phyloP scores from a whole-genome alignment of 1,140 invertebrate species.

The Mamestra configurata region DNA sequence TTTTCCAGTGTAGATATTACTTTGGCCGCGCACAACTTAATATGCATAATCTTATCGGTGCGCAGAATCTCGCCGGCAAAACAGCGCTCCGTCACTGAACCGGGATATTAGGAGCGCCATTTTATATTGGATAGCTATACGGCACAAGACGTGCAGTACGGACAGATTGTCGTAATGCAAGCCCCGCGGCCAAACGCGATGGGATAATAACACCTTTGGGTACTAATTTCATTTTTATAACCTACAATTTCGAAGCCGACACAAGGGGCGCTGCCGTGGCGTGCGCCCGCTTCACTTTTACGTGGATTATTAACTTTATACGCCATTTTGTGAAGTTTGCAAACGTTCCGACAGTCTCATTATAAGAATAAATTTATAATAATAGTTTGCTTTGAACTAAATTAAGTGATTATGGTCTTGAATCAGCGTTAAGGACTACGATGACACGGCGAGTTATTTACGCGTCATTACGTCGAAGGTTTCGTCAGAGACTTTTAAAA shows the following conservation, averaged over 20 bases:
- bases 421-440: conserved; percentile 79
- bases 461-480: conserved; percentile 74
- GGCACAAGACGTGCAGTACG: conserved; percentile 86
- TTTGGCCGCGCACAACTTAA: conserved; percentile 85
- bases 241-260: conserved; percentile 88
- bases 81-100: conserved; percentile 81
- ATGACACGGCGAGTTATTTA: conserved; percentile 81
- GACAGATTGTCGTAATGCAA: conserved; percentile 88
- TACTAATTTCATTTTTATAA: conserved; percentile 89
- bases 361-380: conserved; percentile 83
- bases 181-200: conserved; percentile 87
- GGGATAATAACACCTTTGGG: conserved; percentile 89
- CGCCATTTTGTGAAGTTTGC: conserved; percentile 86
- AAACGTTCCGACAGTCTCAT: conserved; percentile 83
- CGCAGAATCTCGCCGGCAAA: conserved; percentile 83
- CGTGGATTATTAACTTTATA: conserved; percentile 87
- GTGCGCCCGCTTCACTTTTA: conserved; percentile 84
- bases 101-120: conserved; percentile 87
- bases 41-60: conserved; percentile 88
- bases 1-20: conserved; percentile 85
- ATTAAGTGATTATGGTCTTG: conserved; percentile 84
- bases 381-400: conserved; percentile 80
- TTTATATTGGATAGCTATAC: conserved; percentile 87
- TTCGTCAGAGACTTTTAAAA: conserved; percentile 60
- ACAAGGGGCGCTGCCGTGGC: conserved; percentile 86